Base-by-base conservation (phyloP, 2,888 invertebrate genomes). In the Bhutanitis thaidina region DNA sequence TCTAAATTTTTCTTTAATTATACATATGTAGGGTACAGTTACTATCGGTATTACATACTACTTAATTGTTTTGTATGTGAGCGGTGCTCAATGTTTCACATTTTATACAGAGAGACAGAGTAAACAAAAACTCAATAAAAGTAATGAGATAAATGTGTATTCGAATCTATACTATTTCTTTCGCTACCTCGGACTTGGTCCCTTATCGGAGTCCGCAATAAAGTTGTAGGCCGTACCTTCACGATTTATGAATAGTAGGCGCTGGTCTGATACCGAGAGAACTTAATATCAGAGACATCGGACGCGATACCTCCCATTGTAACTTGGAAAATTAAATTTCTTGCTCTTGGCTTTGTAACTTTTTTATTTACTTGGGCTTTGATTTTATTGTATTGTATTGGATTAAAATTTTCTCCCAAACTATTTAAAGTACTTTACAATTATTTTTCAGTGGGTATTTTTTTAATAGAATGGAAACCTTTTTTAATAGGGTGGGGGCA, bases 221-320 rank as follows among this genome's bases (percentile, higher is more conserved):
- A 78, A 77, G 69, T 74, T 71, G 65, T 50, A 50, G 52, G 53
- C 43, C 56, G 54, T 49, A 52, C 54, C 61, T 64, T 55, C 52
- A 59, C 62, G 63, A 71, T 73, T 73, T 79, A 77, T 69, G 67
- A 67, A 65, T 67, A 66, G 65, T 62, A 64, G 61, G 58, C 59
- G 55, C 41, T 60, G 51, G 43, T 53, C 57, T 54, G 65, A 62
- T 56, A 59, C 60, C 58, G 56, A 55, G 55, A 50, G 54, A 64
- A 67, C 59, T 67, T 65, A 63, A 67, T 69, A 69, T 63, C 62
- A 49, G 59, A 59, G 62, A 56, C 64, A 67, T 59, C 59, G 58
- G 54, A 27, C 30, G 46, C 53, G 56, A 58, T 61, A 58, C 52
- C 53, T 46, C 13, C 41, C 12, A 52, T 37, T 38, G 41, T 38